phyloP scores from a whole-genome alignment of 2,797 vertebrate species.

The Sciaenops ocellatus region DNA sequence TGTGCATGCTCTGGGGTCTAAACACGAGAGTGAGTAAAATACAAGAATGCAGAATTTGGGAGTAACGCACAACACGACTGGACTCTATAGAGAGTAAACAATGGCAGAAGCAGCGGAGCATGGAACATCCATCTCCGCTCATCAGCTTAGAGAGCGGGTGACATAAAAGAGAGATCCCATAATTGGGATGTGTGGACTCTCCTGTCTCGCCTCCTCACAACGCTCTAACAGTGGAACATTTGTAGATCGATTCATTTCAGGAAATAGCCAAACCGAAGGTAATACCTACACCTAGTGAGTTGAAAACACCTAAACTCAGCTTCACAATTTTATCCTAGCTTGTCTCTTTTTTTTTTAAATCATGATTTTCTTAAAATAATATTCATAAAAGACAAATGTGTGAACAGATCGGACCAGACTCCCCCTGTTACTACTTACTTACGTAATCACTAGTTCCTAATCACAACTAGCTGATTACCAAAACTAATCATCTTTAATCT shows the following conservation, averaged over 20 bases:
- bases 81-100: conserved; percentile 58
- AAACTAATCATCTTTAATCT: conserved; percentile 42
- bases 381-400: neutral
- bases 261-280: conserved; percentile 11
- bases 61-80: conserved; percentile 36
- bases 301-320: neutral
- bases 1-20: conserved; percentile 58
- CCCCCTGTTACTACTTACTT: conserved; percentile 19
- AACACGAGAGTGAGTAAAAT: conserved; percentile 64
- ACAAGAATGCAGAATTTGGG: conserved; percentile 61
- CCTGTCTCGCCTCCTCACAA: conserved; percentile 41
- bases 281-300: neutral
- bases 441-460: conserved; percentile 43
- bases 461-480: conserved; percentile 45
- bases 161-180: conserved; percentile 63
- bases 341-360: conserved; percentile 5
- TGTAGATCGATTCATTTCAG: conserved; percentile 41
- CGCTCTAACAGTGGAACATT: conserved; percentile 18
- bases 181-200: conserved; percentile 63
- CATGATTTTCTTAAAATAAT: neutral
- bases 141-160: conserved; percentile 45
- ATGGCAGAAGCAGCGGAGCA: conserved; percentile 64
- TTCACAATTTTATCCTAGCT: neutral
- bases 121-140: conserved; percentile 60
- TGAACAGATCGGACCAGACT: conserved; percentile 6